Percentiles rank a stretch among this genome's conserved stretches.
phyloP scores from a whole-genome alignment of 2,113 vertebrate genomes.

The Melanostigma gelatinosum region DNA sequence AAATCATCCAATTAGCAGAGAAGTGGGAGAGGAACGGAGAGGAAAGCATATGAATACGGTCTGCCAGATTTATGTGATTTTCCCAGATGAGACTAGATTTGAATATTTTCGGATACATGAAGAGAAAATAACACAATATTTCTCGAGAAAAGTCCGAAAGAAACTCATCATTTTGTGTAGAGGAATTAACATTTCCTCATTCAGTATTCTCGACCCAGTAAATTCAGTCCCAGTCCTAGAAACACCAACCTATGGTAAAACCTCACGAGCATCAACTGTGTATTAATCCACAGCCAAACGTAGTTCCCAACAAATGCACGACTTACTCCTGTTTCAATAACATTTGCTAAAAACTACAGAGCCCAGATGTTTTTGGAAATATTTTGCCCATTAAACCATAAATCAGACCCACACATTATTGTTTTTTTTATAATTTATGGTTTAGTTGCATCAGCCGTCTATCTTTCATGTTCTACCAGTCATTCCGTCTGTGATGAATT shows the following conservation, averaged over 20 bases:
- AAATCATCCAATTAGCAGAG: constrained; percentile 52
- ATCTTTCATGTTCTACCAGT: not conserved
- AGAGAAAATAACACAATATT: not conserved
- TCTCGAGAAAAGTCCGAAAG: not conserved
- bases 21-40: constrained; percentile 12
- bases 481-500: not conserved
- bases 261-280: not conserved
- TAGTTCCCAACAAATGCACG: not conserved
- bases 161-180: not conserved
- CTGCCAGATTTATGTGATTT: not conserved
- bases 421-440: not conserved
- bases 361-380: not conserved
- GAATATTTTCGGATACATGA: not conserved
- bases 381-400: not conserved
- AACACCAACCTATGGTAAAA: not conserved
- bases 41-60: not conserved
- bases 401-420: not conserved
- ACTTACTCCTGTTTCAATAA: not conserved
- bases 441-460: not conserved
- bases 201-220: too few relatives aligned
- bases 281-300: not conserved
- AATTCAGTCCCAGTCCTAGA: not conserved
- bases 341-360: not conserved
- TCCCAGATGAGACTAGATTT: not conserved
- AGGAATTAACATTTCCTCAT: not conserved